Percentiles rank a stretch among this genome's conserved stretches.
Conservation (phyloP, 2,797 vertebrate genomes). For the Momotus momota region DNA sequence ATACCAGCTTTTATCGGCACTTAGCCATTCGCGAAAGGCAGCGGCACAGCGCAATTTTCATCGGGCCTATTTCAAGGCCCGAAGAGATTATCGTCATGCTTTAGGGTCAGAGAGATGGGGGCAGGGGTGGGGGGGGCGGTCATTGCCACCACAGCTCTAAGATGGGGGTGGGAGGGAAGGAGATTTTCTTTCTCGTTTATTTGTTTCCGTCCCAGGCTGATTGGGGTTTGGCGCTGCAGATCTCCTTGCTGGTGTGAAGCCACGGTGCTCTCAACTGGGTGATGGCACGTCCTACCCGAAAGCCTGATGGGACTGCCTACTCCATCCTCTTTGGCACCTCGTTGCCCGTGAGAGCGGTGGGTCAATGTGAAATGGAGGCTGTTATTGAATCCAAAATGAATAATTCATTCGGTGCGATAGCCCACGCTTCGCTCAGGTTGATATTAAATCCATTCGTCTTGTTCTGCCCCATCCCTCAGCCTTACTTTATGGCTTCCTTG, state of each 20-base stretch:
- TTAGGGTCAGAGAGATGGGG: not conserved
- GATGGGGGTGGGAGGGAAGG: not conserved
- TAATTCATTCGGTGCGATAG: not conserved
- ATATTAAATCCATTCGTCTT: slow-evolving; percentile 56
- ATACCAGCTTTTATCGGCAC: not conserved
- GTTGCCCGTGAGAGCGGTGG: not conserved
- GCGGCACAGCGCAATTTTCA: not conserved
- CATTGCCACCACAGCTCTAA: not conserved
- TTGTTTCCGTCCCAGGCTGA: not conserved
- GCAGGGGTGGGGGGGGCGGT: not conserved
- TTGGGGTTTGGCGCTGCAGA: not conserved
- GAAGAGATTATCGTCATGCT: not conserved
- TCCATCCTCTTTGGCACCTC: not conserved
- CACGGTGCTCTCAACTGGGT: accelerated
- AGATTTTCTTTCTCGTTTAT: not conserved
- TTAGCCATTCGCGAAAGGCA: not conserved
- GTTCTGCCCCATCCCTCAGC: not conserved
- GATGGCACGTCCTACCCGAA: accelerated
- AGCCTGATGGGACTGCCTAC: not conserved
- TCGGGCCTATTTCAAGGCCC: not conserved
- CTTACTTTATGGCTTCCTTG: not conserved
- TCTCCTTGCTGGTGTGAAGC: not conserved
- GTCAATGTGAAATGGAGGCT: not conserved
- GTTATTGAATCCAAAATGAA: not conserved
- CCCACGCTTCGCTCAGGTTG: not conserved